Evolutionary conservation across 2,113 vertebrate genomes (phyloP).

Genomic region (Sarotherodon lohbergeri): DNA sequence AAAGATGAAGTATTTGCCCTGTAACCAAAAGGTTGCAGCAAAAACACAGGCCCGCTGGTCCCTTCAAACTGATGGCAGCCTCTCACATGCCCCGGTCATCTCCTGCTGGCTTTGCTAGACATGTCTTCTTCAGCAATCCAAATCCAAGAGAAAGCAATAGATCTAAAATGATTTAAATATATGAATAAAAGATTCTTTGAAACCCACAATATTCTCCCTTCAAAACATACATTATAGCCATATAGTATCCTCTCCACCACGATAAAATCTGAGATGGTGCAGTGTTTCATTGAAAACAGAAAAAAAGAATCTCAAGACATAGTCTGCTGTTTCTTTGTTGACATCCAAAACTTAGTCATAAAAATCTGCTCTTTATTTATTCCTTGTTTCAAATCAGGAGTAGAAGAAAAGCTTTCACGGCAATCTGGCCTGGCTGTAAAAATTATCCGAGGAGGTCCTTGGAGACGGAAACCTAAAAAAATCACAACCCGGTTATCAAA

Average conservation of each 20-base stretch:
- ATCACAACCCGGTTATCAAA: neutral
- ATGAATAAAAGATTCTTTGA: constrained; percentile 38
- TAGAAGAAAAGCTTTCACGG: neutral
- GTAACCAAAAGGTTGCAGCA: constrained; percentile 20
- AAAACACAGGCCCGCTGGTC: neutral
- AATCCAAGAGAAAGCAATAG: neutral
- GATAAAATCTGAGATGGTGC: constrained; percentile 32
- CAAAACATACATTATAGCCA: neutral
- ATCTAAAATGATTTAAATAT: constrained; percentile 30
- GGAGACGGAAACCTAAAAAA: neutral
- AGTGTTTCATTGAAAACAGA: constrained; percentile 18
- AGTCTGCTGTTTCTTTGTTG: neutral
- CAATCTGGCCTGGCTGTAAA: constrained; percentile 22
- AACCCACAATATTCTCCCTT: constrained; percentile 11
- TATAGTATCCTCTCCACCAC: neutral
- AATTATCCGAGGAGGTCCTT: neutral
- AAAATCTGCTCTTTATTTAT: constrained; percentile 43
- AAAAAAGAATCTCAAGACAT: neutral
- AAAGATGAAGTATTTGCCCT: constrained; percentile 34
- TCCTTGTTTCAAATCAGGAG: constrained; percentile 4
- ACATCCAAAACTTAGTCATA: constrained; percentile 6
- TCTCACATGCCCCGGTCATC: neutral
- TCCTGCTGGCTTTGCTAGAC: neutral
- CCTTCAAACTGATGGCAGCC: neutral
- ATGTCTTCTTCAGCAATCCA: neutral